phyloP scores from a whole-genome alignment of 2,797 vertebrate species.

The Muscicapa striata region DNA sequence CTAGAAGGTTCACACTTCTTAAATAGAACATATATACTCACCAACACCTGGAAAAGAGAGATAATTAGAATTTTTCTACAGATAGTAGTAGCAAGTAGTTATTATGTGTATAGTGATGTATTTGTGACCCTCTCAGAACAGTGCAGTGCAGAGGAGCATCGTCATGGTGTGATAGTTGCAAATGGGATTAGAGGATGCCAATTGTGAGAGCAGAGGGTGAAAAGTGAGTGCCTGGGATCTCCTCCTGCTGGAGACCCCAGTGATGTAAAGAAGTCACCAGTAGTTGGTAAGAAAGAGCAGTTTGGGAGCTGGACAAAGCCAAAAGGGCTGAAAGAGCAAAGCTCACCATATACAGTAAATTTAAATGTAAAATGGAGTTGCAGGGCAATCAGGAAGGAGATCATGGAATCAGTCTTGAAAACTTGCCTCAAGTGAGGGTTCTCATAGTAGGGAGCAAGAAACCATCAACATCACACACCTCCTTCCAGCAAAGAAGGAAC shows the following conservation, averaged over 20 bases:
- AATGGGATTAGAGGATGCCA: not conserved
- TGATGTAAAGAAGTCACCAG: not conserved
- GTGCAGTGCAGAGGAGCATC: not conserved
- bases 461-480: not conserved
- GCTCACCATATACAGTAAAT: not conserved
- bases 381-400: not conserved
- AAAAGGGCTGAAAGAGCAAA: not conserved
- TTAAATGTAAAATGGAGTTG: not conserved
- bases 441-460: not conserved
- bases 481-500: not conserved
- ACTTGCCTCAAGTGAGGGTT: not conserved
- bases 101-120: not conserved
- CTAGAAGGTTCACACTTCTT: not conserved
- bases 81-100: not conserved
- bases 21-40: not conserved
- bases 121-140: not conserved
- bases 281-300: not conserved
- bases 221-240: not conserved
- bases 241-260: not conserved
- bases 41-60: not conserved
- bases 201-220: not conserved
- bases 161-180: fast-evolving
- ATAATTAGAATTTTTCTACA: not conserved
- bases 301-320: not conserved
- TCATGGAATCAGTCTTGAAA: not conserved